These are phyloP conservation scores for Lampris incognitus DNA, from an alignment of 2,113 vertebrate genomes.

Conservation along the genomic window DNA sequence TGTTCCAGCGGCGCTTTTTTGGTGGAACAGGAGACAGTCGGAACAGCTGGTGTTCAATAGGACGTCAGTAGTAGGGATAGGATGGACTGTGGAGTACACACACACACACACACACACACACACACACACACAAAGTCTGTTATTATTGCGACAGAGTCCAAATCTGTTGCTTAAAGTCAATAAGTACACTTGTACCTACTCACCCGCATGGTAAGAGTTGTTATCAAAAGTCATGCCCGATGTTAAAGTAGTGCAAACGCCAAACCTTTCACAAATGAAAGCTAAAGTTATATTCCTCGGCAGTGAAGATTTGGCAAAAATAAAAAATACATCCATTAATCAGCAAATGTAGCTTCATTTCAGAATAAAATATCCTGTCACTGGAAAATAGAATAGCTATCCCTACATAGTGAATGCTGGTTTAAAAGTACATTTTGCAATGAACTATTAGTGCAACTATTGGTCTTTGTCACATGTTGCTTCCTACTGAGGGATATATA, in stretches of 20 bases:
- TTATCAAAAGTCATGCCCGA: constrained; percentile 3
- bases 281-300: too few relatives aligned
- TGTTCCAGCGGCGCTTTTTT: not conserved
- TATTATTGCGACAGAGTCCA: constrained; percentile 20
- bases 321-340: too few relatives aligned
- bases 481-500: too few relatives aligned
- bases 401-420: too few relatives aligned
- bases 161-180: not conserved
- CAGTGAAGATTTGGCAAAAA: too few relatives aligned
- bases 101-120: constrained; percentile 8
- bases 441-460: too few relatives aligned
- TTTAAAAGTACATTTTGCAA: too few relatives aligned
- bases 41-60: constrained; percentile 47
- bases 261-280: not conserved
- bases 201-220: constrained; percentile 34
- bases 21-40: constrained; percentile 36
- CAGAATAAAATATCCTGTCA: too few relatives aligned
- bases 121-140: constrained; percentile 5
- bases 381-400: too few relatives aligned
- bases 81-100: constrained; percentile 4
- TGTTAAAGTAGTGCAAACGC: not conserved
- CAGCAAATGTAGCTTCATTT: too few relatives aligned
- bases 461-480: too few relatives aligned
- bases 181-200: constrained; percentile 13
- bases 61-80: not conserved